Evolutionary conservation across 2,797 vertebrate genomes (phyloP).

Genomic region (Eleutherodactylus coqui): DNA sequence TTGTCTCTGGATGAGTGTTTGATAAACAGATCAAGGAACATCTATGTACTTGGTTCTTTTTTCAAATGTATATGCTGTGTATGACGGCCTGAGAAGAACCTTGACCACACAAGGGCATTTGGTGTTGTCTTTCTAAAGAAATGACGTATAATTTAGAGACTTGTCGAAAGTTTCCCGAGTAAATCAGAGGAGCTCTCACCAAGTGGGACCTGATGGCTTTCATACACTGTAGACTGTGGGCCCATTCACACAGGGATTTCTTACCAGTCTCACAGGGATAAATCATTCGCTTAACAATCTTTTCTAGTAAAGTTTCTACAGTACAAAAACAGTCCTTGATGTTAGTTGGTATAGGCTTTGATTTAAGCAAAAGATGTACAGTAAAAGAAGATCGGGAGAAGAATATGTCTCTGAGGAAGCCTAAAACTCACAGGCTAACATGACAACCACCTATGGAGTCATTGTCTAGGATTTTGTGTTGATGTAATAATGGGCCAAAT

Average conservation of each 20-base stretch:
- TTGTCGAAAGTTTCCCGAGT: not conserved
- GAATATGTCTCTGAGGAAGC: not conserved
- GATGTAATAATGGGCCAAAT: not conserved
- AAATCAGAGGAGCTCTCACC: not conserved
- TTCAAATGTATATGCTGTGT: not conserved
- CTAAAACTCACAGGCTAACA: not conserved
- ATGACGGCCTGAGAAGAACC: not conserved
- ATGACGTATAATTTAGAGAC: not conserved
- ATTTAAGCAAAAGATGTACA: not conserved
- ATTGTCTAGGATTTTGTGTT: not conserved
- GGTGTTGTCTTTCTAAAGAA: not conserved
- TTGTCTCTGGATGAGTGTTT: not conserved
- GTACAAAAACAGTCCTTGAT: not conserved
- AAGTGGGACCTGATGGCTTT: not conserved
- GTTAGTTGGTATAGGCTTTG: not conserved
- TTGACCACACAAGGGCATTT: not conserved
- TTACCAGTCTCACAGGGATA: not conserved
- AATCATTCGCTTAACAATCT: not conserved
- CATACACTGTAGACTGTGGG: not conserved
- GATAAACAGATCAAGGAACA: not conserved
- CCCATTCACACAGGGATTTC: not conserved
- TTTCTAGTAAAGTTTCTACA: not conserved
- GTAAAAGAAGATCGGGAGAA: slow-evolving; percentile 4
- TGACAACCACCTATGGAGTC: not conserved
- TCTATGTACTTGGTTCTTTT: not conserved